Evolutionary conservation across 2,888 invertebrate species (phyloP), one percentile per base, ranked within the genome.

Genomic region (Zaprionus lineosus): DNA sequence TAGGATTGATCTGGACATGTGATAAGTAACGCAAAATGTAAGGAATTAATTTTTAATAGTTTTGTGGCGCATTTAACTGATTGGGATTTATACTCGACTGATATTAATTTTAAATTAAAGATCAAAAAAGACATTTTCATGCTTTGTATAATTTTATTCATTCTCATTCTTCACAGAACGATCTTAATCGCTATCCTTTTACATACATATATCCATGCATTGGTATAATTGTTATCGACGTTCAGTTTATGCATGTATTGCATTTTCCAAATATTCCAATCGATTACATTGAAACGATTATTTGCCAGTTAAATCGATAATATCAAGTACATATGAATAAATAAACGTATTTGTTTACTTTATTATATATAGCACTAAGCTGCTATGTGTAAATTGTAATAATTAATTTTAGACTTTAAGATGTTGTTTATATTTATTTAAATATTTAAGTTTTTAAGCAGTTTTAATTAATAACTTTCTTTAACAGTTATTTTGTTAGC

Each of bases 321-420:
- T n/a, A n/a, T n/a, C n/a, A n/a, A n/a, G n/a, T n/a, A n/a, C 66
- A 63, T 63, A 73, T 58, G 66, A 74, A 77, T 76, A 76, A 61
- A 73, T 84, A 79, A 59, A 24, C 50, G 12, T 50, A 26, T 47
- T 19, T 39, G 9, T 50, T 3, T 50, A 14, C n/a, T 46, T 16
- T 41, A 16, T 60, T 48, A 39, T 81, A 52, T 84, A 84, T 84
- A 78, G 82, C 77, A 78, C 84, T 84, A 76, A 64, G 51, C 65
- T 70, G 70, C 59, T 73, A 77, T 82, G 58, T 31, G 52, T 73
- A 64, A 76, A 62, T 70, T 44, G 34, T 63, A 78, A 84, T 84
- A 77, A 57, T 53, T 67, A 63, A 41, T 34, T 62, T 43, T 31
- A 12, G 52, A 66, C 61, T 59, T 67, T 18, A 31, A 52, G 52